phyloP scores from a whole-genome alignment of 2,888 invertebrate genomes.

The Theretra japonica region DNA sequence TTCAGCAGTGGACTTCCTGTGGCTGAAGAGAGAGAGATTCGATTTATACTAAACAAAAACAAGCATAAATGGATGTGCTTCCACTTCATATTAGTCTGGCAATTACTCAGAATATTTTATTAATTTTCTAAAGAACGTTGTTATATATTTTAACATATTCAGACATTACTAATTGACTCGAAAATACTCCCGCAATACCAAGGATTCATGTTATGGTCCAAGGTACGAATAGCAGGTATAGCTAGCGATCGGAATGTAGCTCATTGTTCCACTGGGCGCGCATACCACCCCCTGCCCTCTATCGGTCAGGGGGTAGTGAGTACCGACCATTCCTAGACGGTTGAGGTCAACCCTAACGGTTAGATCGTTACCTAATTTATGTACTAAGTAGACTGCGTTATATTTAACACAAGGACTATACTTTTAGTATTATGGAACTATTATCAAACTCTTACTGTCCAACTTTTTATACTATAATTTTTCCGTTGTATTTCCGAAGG shows the following conservation, averaged over 20 bases:
- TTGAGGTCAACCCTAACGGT: not conserved
- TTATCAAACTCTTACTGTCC: not conserved
- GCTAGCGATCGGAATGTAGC: not conserved
- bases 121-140: too few species aligned
- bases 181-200: conserved; percentile 2
- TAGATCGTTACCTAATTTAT: not conserved
- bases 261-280: not conserved
- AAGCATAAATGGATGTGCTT: too few species aligned
- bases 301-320: not conserved
- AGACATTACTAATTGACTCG: not conserved
- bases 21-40: too few species aligned
- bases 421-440: too few species aligned
- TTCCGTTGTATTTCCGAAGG: too few species aligned
- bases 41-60: too few species aligned
- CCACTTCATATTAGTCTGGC: too few species aligned
- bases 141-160: too few species aligned
- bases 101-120: too few species aligned
- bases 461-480: not conserved
- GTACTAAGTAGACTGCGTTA: too few species aligned
- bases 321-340: conserved; percentile 2
- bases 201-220: not conserved
- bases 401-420: too few species aligned
- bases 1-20: too few species aligned
- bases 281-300: not conserved
- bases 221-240: not conserved